Base-by-base conservation (phyloP, 2,113 vertebrate species). In the Anhinga rufa region DNA sequence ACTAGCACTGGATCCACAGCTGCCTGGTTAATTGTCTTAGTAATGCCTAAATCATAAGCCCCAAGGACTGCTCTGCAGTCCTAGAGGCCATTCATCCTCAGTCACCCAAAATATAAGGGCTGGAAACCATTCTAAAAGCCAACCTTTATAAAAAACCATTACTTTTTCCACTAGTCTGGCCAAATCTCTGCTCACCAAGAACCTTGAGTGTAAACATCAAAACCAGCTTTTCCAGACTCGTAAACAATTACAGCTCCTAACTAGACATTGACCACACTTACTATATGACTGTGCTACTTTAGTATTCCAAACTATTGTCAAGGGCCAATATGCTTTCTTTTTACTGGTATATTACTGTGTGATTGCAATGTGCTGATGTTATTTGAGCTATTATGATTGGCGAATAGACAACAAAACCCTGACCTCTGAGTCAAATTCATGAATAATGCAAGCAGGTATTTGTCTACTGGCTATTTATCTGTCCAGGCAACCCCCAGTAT, bases 221-320 rank as follows among this genome's bases (percentile, higher is more conserved):
- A 78, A 51, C 12, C 72, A 54, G 32, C 25, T 92, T 91, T 88
- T 95, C 85, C 92, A 90, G 68, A 91, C 42, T 84, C 25, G 1
- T 95, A 95, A 97, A 93, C 91, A 95, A 34, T 78, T 91, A 32
- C 21, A 64, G 44, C 22, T 88, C 62, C 83, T 85, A 86, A 87
- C 75, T 82, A 94, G 77, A 77, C 54, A 74, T 49, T 89, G 66
- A 71, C 66, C 57, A 92, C 75, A 87, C 69, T 95, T 93, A 46
- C 81, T 69, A 5, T 83, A 80, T 93, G 40, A 17, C 49, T 76
- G n/a, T 72, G 66, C 16, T 25, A 54, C 34, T 91, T 79, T 61
- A 77, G n/a, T 57, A 6, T 68, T 94, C 81, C 71, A 83, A 78
- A 78, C 34, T 55, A 75, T 34, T 69, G n/a, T 85, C 57, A 85